Base-by-base conservation (phyloP, 2,888 invertebrate genomes). In the Mellilla xanthometata region DNA sequence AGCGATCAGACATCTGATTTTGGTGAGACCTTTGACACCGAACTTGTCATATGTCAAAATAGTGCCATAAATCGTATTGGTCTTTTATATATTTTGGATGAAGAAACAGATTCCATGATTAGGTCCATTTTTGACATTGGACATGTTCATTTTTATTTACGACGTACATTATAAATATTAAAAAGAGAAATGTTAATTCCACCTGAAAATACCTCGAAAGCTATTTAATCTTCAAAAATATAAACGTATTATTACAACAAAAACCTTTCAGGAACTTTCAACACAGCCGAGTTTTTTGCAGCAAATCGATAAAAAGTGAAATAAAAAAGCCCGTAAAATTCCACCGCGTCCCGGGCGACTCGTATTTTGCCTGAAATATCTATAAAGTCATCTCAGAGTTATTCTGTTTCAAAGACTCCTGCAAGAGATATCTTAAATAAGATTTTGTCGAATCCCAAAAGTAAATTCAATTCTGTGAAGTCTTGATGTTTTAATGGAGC, bases 351-450 rank as follows among this genome's bases (percentile, higher is more conserved):
- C 50, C 65, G 39, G 47, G 56, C 40, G 61, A 52, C 54, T 59
- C 60, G 57, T 64, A 63, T 65, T 65, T 65, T 59, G 52, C 59
- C 39, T 50, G 45, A 54, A 51, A 60, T 67, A 68, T 67, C 60
- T 54, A 46, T 51, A 49, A 49, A 49, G 56, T 36, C 49, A 52
- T 47, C 32, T 45, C 35, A 29, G 55, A 63, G 58, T 56, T 65
- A 64, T 67, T 65, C 61, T 60, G 57, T 68, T 64, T 68, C 65
- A 65, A 66, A 66, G 60, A 52, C 39, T 40, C 51, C 42, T 33
- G 46, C 47, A 31, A 11, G 15, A 11, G 34, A 43, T 49, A 49
- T 47, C 48, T 55, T 39, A 44, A 58, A 58, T 50, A 40, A 50
- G 50, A 50, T 49, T 54, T 58, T 47, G 49, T 58, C 56, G 49